phyloP scores from a whole-genome alignment of 2,888 invertebrate species.

The Drosophila subsilvestris region DNA sequence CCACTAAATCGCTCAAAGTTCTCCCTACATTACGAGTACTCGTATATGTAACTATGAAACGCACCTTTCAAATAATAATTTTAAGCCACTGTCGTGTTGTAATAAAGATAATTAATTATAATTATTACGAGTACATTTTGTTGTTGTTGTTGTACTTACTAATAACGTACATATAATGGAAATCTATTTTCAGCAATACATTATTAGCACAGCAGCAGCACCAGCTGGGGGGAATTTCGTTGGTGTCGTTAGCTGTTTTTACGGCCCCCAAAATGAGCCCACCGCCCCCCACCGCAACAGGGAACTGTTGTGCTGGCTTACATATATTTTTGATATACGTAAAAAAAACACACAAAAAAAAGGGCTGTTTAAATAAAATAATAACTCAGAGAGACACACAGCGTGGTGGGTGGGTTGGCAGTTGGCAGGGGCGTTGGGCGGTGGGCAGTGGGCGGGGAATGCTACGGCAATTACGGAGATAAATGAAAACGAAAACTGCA shows the following conservation, averaged over 20 bases:
- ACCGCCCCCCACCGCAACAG: background rate
- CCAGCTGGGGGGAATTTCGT: constrained; percentile 2
- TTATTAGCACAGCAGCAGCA: background rate
- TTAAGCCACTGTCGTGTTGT: background rate
- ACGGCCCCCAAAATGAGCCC: constrained; percentile 6
- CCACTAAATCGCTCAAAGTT: too few relatives aligned
- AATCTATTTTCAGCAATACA: constrained; percentile 24
- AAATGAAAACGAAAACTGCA: constrained; percentile 44
- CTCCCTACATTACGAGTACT: too few relatives aligned
- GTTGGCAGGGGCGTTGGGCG: background rate
- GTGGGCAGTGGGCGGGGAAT: background rate
- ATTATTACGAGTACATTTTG: background rate
- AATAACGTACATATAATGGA: background rate
- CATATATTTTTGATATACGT: constrained; percentile 15
- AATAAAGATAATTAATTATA: background rate
- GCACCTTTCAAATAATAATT: background rate
- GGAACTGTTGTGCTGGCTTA: constrained; percentile 13
- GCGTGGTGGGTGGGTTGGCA: too few relatives aligned
- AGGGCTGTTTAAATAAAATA: constrained; percentile 44
- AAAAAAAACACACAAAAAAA: background rate
- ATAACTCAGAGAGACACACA: constrained; percentile 7
- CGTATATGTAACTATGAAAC: background rate
- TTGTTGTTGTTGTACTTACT: too few relatives aligned
- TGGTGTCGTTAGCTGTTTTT: constrained; percentile 4
- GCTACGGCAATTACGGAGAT: constrained; percentile 3